Evolutionary conservation across 2,113 vertebrate genomes (phyloP).

Genomic region (Circaetus cinerascens): DNA sequence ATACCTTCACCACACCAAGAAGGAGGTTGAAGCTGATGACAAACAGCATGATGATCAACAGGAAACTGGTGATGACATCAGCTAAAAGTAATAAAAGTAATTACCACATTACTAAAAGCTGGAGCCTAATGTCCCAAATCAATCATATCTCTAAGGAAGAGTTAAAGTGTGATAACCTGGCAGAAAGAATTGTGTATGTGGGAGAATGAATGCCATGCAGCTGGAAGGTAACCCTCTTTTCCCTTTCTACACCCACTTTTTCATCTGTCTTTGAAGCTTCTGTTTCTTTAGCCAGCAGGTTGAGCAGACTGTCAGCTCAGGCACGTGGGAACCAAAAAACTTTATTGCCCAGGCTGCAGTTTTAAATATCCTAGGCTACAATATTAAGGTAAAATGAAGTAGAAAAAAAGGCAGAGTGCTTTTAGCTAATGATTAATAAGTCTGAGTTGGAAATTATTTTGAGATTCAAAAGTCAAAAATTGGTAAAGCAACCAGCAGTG

Average conservation of each 20-base stretch:
- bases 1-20: slow-evolving; percentile 74
- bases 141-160: not conserved
- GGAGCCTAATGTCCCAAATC: not conserved
- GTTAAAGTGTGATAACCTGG: not conserved
- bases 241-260: not conserved
- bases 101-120: not conserved
- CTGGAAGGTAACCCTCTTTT: not conserved
- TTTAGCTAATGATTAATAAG: not conserved
- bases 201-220: not conserved
- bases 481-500: not conserved
- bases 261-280: not conserved
- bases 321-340: not conserved
- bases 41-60: slow-evolving; percentile 73
- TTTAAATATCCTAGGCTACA: not conserved
- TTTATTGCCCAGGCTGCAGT: not conserved
- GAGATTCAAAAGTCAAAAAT: not conserved
- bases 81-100: slow-evolving; percentile 28
- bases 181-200: not conserved
- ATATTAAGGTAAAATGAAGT: not conserved
- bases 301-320: not conserved
- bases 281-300: not conserved
- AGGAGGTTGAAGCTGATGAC: slow-evolving; percentile 75
- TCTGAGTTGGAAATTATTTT: not conserved
- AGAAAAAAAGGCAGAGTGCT: not conserved
- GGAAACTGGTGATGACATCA: slow-evolving; percentile 73